Evolutionary conservation across 2,113 vertebrate genomes (phyloP), one percentile per base, ranked within the genome.

Genomic region (Himantopus leucocephalus): DNA sequence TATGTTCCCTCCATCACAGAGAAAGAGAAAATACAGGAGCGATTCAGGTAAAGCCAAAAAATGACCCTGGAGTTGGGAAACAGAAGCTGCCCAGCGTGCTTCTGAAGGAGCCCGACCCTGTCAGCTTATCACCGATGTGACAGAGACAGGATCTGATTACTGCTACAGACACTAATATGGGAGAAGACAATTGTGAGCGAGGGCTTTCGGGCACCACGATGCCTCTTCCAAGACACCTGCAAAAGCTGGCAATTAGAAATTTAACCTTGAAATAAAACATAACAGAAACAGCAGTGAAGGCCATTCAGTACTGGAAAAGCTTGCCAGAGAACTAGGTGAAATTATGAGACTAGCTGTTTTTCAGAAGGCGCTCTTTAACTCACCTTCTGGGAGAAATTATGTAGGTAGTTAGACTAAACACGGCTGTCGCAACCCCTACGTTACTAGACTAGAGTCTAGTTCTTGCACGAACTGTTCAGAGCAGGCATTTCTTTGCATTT

Each of bases 51-150:
- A 90, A 75, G 82, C 17, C 68, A 66, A 56, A 35, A 55, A 74
- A 47, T 23, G 23, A 56, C 21, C 74, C 35, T 8, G 39, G 26
- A 77, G 62, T 76, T 43, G 27, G n/a, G 56, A 32, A 82, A 41
- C 2, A 29, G 85, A 72, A 85, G 34, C 45, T 55, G 67, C 35
- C n/a, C 60, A 23, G 52, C 0, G 0, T 1, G 34, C 14, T 78
- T 48, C 58, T 59, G 76, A 43, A 47, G 41, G 41, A 56, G 87
- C 73, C 55, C 64, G 14, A 66, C 26, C 45, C 76, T 47, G 62
- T 5, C 3, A 4, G 23, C 12, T 78, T 41, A 71, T 14, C 4
- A 0, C 35, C 21, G 39, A 50, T 1, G 2, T 32, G 66, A 23
- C 34, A 20, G 55, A 80, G 63, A 53, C 9, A 17, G 68, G 64